Evolutionary conservation across 2,888 invertebrate genomes (phyloP), one percentile per base, ranked within the genome.

Genomic region (Tuta absoluta): DNA sequence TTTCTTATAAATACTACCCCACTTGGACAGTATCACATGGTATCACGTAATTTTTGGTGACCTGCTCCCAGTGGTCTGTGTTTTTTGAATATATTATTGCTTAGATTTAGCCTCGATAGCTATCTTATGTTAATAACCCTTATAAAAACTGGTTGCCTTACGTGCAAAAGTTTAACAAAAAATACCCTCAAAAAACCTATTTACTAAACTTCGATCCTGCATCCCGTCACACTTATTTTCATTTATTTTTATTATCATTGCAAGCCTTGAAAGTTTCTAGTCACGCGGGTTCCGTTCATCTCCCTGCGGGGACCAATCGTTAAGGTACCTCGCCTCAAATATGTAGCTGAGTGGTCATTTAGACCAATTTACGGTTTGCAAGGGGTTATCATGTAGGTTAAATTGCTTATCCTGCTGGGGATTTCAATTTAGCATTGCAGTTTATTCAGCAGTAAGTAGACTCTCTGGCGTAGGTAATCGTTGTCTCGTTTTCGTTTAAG

Each of bases 251-350:
- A 70, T 70, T 66, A 72, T 72, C 71, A 72, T 69, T 71, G 71
- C 63, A 58, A 63, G 65, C 67, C 71, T 73, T 75, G 70, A 79
- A 77, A 75, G 77, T 72, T 71, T 67, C 73, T 63, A 72, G 74
- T 77, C 79, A 79, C 79, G 79, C 76, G 70, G 68, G 67, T 45
- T 60, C 58, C 24, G 60, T 56, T 56, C 65, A 72, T 68, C 65
- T 64, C 72, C 65, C 73, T 69, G 69, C 65, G 66, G 75, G 73
- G 73, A 66, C 64, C 66, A 38, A 64, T 68, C 65, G 60, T 58
- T 33, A 64, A 63, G 63, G 63, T 48, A 65, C 57, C 23, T 62
- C 24, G 37, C 63, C 65, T 66, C 63, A 65, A 67, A 68, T 68
- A 67, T 67, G 65, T 66, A 67, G 58, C 63, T 38, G 53, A 64